These are phyloP conservation scores for Crocodylus rhombifer DNA, from an alignment of 2,797 vertebrate genomes.

Conservation along the genomic window DNA sequence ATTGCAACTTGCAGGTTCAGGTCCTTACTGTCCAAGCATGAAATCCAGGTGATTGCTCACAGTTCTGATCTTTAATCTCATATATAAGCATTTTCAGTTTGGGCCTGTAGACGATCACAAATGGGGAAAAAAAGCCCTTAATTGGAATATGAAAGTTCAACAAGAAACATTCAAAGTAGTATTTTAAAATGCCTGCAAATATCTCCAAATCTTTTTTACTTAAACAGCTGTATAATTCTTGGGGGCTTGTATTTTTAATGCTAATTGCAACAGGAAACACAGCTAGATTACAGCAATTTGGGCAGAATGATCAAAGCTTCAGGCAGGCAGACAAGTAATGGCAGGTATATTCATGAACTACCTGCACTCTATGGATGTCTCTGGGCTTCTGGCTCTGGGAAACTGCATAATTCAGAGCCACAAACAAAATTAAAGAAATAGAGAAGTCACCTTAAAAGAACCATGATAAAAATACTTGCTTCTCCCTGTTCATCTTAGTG, in stretches of 20 bases:
- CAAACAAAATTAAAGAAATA: background rate
- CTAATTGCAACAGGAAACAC: background rate
- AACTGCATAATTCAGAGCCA: too few relatives aligned
- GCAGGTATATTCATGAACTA: background rate
- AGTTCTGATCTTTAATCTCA: background rate
- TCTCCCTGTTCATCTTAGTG: background rate
- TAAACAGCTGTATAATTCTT: background rate
- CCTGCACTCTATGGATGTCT: background rate
- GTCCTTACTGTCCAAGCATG: background rate
- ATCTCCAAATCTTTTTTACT: background rate
- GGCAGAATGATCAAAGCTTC: background rate
- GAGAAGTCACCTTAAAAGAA: background rate
- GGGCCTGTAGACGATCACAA: background rate
- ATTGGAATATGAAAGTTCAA: background rate
- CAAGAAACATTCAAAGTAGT: background rate
- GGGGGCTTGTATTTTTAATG: background rate
- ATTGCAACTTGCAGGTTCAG: background rate
- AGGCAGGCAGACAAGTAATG: background rate
- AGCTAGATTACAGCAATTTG: accelerated
- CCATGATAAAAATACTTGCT: background rate
- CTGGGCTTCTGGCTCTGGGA: background rate
- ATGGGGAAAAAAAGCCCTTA: background rate
- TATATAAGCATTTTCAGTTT: background rate
- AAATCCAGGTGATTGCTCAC: background rate
- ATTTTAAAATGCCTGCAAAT: background rate